A percentile compares a stretch with the other conserved stretches of the same genome.
phyloP scores from a whole-genome alignment of 2,888 invertebrate species.

The Nomada lathburiana region DNA sequence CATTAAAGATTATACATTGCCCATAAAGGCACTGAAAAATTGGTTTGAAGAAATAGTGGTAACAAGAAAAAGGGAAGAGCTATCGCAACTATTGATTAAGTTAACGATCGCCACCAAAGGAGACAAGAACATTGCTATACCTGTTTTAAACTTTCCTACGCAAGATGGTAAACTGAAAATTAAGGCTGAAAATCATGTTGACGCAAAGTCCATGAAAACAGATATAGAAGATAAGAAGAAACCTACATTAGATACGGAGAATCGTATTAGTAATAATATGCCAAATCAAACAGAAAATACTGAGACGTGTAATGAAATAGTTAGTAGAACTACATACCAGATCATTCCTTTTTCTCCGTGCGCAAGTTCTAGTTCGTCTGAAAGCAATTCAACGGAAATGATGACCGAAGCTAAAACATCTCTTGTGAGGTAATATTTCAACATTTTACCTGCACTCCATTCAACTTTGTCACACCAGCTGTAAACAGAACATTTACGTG shows the following conservation, averaged over 20 bases:
- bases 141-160: constrained; percentile 91
- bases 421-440: constrained; percentile 66
- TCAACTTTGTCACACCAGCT: no score
- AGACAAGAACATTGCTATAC: constrained; percentile 87
- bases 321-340: constrained; percentile 68
- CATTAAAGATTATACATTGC: constrained; percentile 91
- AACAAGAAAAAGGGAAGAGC: constrained; percentile 93
- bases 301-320: constrained; percentile 58
- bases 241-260: constrained; percentile 46
- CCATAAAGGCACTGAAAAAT: constrained; percentile 91
- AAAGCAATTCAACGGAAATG: constrained; percentile 71
- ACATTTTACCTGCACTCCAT: background rate
- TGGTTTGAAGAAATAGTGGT: constrained; percentile 96
- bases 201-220: constrained; percentile 68
- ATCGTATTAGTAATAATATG: constrained; percentile 56
- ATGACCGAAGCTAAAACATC: constrained; percentile 68
- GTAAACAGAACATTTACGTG: no score
- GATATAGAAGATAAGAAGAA: constrained; percentile 69
- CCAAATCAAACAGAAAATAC: constrained; percentile 56
- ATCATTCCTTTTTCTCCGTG: constrained; percentile 71
- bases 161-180: constrained; percentile 87
- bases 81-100: constrained; percentile 90
- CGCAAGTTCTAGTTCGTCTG: constrained; percentile 65
- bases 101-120: constrained; percentile 91
- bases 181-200: constrained; percentile 73